Evolutionary conservation across 2,888 invertebrate genomes (phyloP), one percentile per base, ranked within the genome.

Genomic region (Scotopteryx bipunctaria): DNA sequence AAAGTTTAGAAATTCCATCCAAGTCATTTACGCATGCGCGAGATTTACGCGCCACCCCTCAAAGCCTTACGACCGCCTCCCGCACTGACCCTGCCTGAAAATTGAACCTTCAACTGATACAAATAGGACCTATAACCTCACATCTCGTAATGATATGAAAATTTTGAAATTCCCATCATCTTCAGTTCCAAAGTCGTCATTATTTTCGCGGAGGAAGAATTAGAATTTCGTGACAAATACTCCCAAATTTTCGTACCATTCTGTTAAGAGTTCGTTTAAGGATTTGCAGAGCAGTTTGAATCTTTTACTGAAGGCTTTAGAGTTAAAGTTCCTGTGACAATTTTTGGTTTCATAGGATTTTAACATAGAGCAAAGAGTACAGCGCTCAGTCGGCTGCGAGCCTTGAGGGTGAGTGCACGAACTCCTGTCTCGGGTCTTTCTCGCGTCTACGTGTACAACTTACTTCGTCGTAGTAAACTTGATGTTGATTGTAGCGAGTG

Each of bases 21-120:
- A 76, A 69, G 67, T 72, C 73, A 79, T 67, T 74, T 76, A 86
- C 91, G 91, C 91, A 87, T 89, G 91, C 91, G 91, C 86, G 79
- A 62, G 51, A 69, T 78, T 78, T 81, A 83, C 86, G 90, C 88
- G 78, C 89, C 91, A 90, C 91, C 91, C 91, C 88, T 88, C 65
- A 68, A 84, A 79, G 65, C 81, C 82, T 83, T 88, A 89, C 88
- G 89, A 88, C 89, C 90, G 90, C 89, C 90, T 88, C 83, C 79
- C 78, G 79, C 59, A 62, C 58, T 59, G 61, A 69, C 67, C 72
- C 69, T 64, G 72, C 71, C 71, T 74, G 80, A 67, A 89, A 89
- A 81, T 78, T 86, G 80, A 83, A 83, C 88, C 73, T 80, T 89
- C 74, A 55, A 66, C 61, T 67, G 71, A 63, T 69, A 66, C 66